Evolutionary conservation across 2,888 invertebrate species (phyloP), one percentile per base, ranked within the genome.

Genomic region (Magallana nippona): DNA sequence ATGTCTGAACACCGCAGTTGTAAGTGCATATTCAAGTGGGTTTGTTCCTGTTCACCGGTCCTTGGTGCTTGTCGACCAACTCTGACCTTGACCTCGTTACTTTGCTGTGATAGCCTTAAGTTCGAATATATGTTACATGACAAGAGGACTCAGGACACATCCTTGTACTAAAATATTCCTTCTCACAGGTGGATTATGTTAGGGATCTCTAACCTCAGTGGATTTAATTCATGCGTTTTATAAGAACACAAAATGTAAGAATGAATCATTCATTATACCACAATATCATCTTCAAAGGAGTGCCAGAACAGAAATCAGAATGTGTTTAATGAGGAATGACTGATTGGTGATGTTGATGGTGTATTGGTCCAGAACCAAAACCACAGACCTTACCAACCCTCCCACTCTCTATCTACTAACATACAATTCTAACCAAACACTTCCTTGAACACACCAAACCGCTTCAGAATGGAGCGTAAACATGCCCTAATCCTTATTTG

Each of bases 381-480:
- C 63, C 63, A 71, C 63, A 27, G 32, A 71, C 63, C 32, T 71
- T 27, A 71, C 63, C 63, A 71, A 71, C 63, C 63, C 63, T 71
- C 63, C 63, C 63, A 71, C 63, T 71, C 63, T 27, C 27, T 71
- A 62, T 71, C 27, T 27, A 71, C 13, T 27, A 71, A 71, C 63
- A 71, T 27, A 32, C 22, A 22, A 71, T 17, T 27, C 27, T 71
- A 27, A 32, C 63, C 27, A 71, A 71, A 60, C 13, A 27, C 63
- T 71, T 19, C 27, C 63, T 71, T 71, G 2, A 10, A 27, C 27
- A 71, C 27, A 71, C 10, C 32, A 15, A 27, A 13, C 13, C 5
- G 10, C 19, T 32, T 27, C 27, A 22, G 22, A 32, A 19, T 71
- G 32, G 13, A 32, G 15, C 8, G 44, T 44, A 44, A 44, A 44